Percentiles rank a stretch among this genome's conserved stretches.
phyloP scores from a whole-genome alignment of 2,113 vertebrate genomes.

The Orycteropus afer region DNA sequence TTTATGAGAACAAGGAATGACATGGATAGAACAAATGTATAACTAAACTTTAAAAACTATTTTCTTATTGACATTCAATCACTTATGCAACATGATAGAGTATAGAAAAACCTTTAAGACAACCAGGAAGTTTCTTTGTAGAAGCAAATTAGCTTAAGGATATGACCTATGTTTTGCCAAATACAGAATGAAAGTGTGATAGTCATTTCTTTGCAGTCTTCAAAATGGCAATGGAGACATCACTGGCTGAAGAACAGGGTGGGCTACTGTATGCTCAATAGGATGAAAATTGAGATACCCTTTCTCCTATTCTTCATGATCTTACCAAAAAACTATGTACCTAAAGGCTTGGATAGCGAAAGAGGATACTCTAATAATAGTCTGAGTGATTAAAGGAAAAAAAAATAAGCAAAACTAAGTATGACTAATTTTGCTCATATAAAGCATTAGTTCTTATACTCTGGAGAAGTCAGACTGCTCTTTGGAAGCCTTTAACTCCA shows the following conservation, averaged over 20 bases:
- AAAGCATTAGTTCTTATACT: not conserved
- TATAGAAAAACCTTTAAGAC: not conserved
- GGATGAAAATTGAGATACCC: not conserved
- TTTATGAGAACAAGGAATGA: not conserved
- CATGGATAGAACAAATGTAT: constrained; percentile 59
- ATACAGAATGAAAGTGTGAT: not conserved
- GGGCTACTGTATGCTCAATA: not conserved
- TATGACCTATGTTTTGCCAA: constrained; percentile 10
- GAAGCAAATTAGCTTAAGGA: not conserved
- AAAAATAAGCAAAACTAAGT: not conserved
- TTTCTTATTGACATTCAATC: constrained; percentile 29
- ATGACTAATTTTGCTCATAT: not conserved
- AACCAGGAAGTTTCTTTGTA: not conserved
- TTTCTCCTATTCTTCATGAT: not conserved
- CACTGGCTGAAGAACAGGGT: not conserved
- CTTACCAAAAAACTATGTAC: not conserved
- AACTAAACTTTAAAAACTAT: constrained; percentile 61
- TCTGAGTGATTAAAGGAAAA: not conserved
- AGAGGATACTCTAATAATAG: not conserved
- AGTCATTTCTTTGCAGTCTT: not conserved
- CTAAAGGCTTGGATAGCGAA: not conserved
- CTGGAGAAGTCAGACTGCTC: not conserved
- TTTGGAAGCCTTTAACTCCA: not conserved
- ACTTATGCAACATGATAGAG: not conserved
- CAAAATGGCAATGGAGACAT: not conserved